Base-by-base conservation (phyloP, 2,888 invertebrate genomes). In the Macaria notata region DNA sequence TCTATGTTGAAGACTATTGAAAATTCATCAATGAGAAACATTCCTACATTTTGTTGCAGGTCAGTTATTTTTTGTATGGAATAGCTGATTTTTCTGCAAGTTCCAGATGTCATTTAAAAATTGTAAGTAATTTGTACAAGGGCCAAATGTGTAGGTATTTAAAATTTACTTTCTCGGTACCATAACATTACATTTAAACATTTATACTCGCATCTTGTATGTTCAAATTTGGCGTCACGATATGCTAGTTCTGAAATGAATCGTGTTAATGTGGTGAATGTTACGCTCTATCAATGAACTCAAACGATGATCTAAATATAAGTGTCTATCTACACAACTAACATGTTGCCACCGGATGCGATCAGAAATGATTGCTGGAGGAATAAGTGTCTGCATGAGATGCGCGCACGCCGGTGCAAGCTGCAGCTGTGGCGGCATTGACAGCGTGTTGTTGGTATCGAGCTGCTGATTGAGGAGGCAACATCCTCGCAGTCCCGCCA, bases 401-500 rank as follows among this genome's bases (percentile, higher is more conserved):
- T 42, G 58, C 49, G 46, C n/a, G 38, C 42, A 53, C 49, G 49
- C 46, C 46, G 49, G 41, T 43, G 19, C 57, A 57, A 49, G 19
- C 39, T 54, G 53, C 57, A 57, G 52, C 45, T 45, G 50, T 31
- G 48, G 54, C 51, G 52, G 46, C 62, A 68, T 64, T 66, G 66
- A 66, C 50, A 59, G 54, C 50, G 61, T 59, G 68, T 63, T 62
- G 63, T 56, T 63, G 59, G 50, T 55, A 61, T 63, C 63, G 58
- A 63, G 59, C 61, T 45, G 65, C 42, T 39, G 69, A 63, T 64
- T 56, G 64, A 69, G 67, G 54, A 62, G 66, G 19, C 56, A 51
- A 62, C 59, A 63, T 65, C 66, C 63, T 64, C 60, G 66, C 70
- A 64, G 66, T 64, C 63, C 69, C 72, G 67, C 65, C 67, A 63